These are phyloP conservation scores for Noctuana brunneofusca DNA, from an alignment of 2,888 invertebrate species.

Conservation along the genomic window DNA sequence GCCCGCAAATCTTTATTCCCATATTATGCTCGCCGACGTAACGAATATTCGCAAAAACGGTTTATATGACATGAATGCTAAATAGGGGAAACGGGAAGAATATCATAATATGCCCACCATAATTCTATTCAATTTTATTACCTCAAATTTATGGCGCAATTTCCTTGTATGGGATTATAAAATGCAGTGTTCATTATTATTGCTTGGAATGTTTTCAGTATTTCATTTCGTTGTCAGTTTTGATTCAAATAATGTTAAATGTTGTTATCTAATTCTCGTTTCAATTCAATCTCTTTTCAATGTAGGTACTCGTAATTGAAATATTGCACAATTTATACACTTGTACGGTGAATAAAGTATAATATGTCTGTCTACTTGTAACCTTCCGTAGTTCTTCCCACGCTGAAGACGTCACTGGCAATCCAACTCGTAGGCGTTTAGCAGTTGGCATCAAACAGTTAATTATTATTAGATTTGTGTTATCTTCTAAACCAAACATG, in stretches of 20 bases:
- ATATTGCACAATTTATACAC: no score
- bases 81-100: constrained; percentile 19
- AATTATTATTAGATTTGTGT: constrained; percentile 31
- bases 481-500: constrained; percentile 24
- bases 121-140: constrained; percentile 30
- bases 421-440: constrained; percentile 23
- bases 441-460: constrained; percentile 26
- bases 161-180: constrained; percentile 26
- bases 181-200: constrained; percentile 24
- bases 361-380: no score
- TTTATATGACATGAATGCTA: constrained; percentile 25
- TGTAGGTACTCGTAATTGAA: no score
- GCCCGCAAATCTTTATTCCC: constrained; percentile 6
- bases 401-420: constrained; percentile 15
- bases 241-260: neutral
- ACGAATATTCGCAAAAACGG: constrained; percentile 25
- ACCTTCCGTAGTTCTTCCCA: constrained; percentile 7
- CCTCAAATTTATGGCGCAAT: constrained; percentile 21
- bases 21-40: constrained; percentile 10
- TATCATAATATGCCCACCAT: constrained; percentile 20
- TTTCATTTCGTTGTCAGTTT: neutral
- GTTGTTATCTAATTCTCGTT: no score
- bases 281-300: no score
- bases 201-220: neutral
- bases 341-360: no score